These are phyloP conservation scores for Paramisgurnus dabryanus DNA, from an alignment of 2,113 vertebrate species.

Conservation along the genomic window DNA sequence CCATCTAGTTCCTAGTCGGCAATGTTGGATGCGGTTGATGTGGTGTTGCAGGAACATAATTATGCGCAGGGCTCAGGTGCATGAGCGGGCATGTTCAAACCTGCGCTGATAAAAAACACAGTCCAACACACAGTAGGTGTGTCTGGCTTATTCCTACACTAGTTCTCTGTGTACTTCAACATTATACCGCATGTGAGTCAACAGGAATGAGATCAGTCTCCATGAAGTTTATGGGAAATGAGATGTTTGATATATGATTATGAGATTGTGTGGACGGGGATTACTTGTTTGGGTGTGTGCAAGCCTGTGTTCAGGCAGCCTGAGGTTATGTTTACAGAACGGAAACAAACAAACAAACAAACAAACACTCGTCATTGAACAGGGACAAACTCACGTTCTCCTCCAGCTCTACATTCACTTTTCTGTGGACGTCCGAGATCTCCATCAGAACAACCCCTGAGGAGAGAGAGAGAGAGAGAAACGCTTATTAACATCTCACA, in stretches of 20 bases:
- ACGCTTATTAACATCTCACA: conserved; percentile 29
- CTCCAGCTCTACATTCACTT: conserved; percentile 87
- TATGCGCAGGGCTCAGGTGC: conserved; percentile 57
- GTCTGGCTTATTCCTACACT: conserved; percentile 42
- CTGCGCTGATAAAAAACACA: conserved; percentile 53
- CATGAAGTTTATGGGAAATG: background rate
- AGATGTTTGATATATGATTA: background rate
- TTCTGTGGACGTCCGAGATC: conserved; percentile 90
- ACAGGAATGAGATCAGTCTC: background rate
- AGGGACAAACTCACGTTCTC: conserved; percentile 84
- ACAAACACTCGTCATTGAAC: background rate
- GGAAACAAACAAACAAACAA: conserved; percentile 3
- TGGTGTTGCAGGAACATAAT: conserved; percentile 23
- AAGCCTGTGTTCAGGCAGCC: background rate
- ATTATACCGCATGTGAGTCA: background rate
- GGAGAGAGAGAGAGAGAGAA: conserved; percentile 35
- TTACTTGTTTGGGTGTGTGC: conserved; percentile 4
- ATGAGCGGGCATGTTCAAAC: conserved; percentile 64
- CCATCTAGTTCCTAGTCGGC: background rate
- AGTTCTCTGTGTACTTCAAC: conserved; percentile 32
- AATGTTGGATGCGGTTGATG: conserved; percentile 24
- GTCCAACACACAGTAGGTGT: conserved; percentile 52
- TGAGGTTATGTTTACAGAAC: background rate
- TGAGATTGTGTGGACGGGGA: background rate
- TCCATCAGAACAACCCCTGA: conserved; percentile 90